These are phyloP conservation scores for Stegostoma tigrinum DNA, from an alignment of 2,113 vertebrate genomes.

Conservation along the genomic window DNA sequence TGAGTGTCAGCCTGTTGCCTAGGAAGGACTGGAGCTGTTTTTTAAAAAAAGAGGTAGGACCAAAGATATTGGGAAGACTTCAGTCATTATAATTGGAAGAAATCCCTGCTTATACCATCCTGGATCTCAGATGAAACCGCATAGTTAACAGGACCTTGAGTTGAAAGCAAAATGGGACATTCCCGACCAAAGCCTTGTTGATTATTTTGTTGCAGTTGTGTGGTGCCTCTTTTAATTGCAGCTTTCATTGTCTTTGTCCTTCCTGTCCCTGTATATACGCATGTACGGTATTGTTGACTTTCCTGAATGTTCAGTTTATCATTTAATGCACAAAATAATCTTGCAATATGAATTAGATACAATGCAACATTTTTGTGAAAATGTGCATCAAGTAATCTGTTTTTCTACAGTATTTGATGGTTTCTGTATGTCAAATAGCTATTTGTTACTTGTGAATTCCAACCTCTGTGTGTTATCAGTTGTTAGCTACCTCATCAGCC, in stretches of 20 bases:
- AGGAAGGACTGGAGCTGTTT: background rate
- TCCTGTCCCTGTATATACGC: background rate
- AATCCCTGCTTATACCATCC: background rate
- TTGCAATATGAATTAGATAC: background rate
- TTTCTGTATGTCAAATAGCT: background rate
- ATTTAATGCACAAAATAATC: conserved; percentile 1
- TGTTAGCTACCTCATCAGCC: background rate
- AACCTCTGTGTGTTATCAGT: background rate
- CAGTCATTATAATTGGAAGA: background rate
- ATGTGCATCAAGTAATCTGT: background rate
- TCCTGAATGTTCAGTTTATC: background rate
- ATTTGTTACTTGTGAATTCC: background rate
- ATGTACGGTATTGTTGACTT: background rate
- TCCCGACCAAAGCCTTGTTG: background rate
- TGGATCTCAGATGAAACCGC: background rate
- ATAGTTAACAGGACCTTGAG: background rate
- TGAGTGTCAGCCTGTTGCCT: background rate
- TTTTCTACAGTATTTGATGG: background rate
- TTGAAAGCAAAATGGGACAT: background rate
- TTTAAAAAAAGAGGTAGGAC: background rate
- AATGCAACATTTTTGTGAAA: background rate
- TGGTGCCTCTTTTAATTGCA: conserved; percentile 19
- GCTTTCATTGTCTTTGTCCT: conserved; percentile 29
- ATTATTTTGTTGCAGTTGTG: conserved; percentile 5
- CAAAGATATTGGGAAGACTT: background rate